phyloP scores from a whole-genome alignment of 2,113 vertebrate genomes.

The Todiramphus saurophagus region DNA sequence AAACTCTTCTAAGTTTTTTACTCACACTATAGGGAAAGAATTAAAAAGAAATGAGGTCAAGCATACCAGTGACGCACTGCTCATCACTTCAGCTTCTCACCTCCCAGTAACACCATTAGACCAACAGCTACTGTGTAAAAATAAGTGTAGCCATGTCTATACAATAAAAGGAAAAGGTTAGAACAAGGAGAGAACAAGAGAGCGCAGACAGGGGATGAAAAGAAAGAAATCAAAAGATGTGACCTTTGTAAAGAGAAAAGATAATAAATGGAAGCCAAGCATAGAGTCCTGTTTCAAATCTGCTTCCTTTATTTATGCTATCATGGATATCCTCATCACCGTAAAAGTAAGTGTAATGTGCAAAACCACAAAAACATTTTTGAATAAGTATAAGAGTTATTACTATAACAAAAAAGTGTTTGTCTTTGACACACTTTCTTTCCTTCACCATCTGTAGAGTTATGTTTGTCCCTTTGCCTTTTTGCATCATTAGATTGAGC shows the following conservation, averaged over 20 bases:
- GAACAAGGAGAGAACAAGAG: not conserved
- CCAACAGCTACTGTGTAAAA: slow-evolving; percentile 25
- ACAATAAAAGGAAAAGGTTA: not conserved
- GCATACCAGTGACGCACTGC: not conserved
- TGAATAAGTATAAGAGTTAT: not conserved
- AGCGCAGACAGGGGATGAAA: not conserved
- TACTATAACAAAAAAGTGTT: not conserved
- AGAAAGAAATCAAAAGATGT: not conserved
- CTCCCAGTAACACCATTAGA: slow-evolving; percentile 3
- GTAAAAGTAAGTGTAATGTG: not conserved
- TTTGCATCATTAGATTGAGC: slow-evolving; percentile 9
- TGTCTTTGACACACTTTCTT: not conserved
- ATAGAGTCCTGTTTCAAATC: not conserved
- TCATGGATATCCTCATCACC: not conserved
- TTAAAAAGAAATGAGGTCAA: slow-evolving; percentile 37
- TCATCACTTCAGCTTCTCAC: slow-evolving; percentile 46
- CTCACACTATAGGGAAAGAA: not conserved
- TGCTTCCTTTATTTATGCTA: not conserved
- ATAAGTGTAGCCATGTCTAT: not conserved
- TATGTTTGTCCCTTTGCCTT: not conserved
- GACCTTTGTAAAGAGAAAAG: not conserved
- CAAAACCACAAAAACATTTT: not conserved
- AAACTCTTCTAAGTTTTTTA: not conserved
- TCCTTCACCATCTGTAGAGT: not conserved
- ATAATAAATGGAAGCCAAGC: not conserved